Evolutionary conservation across 2,797 vertebrate genomes (phyloP).

Genomic region (Anniella stebbinsi): DNA sequence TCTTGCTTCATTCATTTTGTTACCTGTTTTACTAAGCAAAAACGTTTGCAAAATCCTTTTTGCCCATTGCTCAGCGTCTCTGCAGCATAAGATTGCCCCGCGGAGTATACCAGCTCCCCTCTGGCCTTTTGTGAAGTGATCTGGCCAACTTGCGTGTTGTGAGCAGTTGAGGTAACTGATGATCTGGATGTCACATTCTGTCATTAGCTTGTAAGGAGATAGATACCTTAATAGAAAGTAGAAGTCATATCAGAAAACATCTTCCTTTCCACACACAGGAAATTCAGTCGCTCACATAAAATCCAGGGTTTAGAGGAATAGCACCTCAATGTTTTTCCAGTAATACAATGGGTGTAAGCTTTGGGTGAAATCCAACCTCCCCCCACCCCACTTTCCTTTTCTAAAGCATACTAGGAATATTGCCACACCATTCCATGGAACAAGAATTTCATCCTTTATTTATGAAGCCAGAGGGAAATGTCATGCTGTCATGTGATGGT

Average conservation of each 20-base stretch:
- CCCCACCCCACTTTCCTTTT: neutral
- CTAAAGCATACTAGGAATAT: neutral
- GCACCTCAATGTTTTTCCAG: neutral
- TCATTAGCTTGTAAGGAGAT: neutral
- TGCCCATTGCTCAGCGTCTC: neutral
- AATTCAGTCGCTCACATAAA: neutral
- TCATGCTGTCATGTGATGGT: neutral
- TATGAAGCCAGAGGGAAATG: constrained; percentile 1
- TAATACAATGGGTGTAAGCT: neutral
- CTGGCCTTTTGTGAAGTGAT: neutral
- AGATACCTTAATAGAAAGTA: neutral
- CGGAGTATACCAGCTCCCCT: neutral
- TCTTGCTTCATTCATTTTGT: neutral
- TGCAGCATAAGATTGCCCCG: neutral
- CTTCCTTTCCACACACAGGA: neutral
- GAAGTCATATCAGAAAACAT: neutral
- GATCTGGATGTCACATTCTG: neutral
- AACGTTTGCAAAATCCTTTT: neutral
- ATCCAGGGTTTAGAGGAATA: neutral
- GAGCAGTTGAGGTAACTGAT: neutral
- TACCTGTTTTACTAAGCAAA: neutral
- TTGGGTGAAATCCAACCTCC: neutral
- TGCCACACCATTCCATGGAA: neutral
- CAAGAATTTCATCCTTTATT: neutral
- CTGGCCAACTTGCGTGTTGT: neutral